Conservation (phyloP, 2,113 vertebrate species). For the Nibea coibor region DNA sequence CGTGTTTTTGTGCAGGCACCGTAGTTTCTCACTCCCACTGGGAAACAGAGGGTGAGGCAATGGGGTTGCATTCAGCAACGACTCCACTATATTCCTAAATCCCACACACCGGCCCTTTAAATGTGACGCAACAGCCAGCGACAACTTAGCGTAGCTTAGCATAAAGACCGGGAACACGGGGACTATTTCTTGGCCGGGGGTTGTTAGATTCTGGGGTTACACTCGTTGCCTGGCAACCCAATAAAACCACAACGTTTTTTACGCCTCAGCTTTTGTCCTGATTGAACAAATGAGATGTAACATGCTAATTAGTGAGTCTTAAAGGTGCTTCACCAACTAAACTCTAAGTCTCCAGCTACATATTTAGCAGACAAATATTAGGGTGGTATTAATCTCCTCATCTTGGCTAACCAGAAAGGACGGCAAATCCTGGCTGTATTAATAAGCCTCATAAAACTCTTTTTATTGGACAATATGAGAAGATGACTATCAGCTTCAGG, state of each 20-base stretch:
- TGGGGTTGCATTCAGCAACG: too few relatives aligned
- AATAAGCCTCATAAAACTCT: background rate
- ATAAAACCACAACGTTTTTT: background rate
- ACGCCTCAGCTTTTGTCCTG: background rate
- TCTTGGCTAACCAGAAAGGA: background rate
- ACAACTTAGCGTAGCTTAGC: background rate
- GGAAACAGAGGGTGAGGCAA: too few relatives aligned
- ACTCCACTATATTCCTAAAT: too few relatives aligned
- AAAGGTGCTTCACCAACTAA: background rate
- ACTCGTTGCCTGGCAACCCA: background rate
- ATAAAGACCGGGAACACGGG: background rate
- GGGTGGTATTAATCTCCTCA: background rate
- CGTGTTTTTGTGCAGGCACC: too few relatives aligned
- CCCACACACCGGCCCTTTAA: too few relatives aligned
- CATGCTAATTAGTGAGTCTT: background rate
- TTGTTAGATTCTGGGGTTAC: background rate
- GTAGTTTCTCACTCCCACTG: too few relatives aligned
- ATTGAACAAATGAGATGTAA: background rate
- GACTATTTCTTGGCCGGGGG: background rate
- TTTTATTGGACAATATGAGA: background rate
- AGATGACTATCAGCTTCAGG: background rate
- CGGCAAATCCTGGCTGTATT: background rate
- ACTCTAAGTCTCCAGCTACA: background rate
- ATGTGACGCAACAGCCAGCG: background rate
- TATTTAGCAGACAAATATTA: background rate